Conservation (phyloP, 2,888 invertebrate species). For the Bruchidius siliquastri region DNA sequence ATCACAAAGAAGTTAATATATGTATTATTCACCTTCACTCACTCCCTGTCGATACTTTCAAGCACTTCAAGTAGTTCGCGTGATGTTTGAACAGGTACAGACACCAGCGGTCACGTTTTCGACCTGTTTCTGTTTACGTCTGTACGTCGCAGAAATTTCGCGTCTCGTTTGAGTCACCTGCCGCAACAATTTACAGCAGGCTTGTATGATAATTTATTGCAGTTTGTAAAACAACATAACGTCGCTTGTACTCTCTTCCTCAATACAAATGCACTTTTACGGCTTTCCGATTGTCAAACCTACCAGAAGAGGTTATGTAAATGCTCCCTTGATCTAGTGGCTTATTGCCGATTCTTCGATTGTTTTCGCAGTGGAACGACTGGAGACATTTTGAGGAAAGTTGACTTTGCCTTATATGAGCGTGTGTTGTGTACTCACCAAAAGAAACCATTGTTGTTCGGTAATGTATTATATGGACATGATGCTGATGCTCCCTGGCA, state of each 20-base stretch:
- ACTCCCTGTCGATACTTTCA: too few species aligned
- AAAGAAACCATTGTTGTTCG: not conserved
- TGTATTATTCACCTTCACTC: too few species aligned
- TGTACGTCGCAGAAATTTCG: not conserved
- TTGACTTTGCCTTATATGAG: not conserved
- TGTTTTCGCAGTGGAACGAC: not conserved
- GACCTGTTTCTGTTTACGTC: not conserved
- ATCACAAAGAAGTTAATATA: too few species aligned
- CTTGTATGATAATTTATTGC: not conserved
- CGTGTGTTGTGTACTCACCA: not conserved
- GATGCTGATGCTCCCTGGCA: too few species aligned
- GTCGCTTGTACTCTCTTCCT: not conserved
- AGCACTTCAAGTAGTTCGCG: too few species aligned
- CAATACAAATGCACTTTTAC: not conserved
- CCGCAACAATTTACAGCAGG: not conserved
- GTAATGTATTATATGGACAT: too few species aligned
- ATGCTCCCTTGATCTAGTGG: not conserved
- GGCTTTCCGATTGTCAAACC: not conserved
- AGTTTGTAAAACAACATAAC: not conserved
- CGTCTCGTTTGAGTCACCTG: not conserved
- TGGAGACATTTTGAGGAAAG: not conserved
- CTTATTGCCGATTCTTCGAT: not conserved
- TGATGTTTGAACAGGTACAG: too few species aligned
- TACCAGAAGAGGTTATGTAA: not conserved
- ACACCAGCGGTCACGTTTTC: too few species aligned